phyloP scores from a whole-genome alignment of 2,797 vertebrate genomes.

The Bradypodion ventrale region DNA sequence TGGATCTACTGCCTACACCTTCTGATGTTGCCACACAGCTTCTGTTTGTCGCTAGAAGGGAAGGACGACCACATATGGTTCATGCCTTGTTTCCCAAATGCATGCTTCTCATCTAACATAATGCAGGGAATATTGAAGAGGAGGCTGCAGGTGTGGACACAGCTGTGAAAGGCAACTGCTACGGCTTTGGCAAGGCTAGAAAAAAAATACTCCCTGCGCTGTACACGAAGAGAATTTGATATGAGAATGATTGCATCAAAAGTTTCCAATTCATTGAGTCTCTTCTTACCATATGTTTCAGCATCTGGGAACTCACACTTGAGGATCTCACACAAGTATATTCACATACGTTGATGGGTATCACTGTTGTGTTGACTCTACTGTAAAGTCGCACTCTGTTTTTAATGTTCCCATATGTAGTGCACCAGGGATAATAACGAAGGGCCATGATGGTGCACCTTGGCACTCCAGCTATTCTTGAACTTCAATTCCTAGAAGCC shows the following conservation, averaged over 20 bases:
- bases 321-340: conserved; percentile 21
- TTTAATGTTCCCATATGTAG: conserved; percentile 24
- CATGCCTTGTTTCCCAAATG: conserved; percentile 31
- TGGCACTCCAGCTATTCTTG: too few relatives aligned
- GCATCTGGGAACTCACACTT: conserved; percentile 68
- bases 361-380: conserved; percentile 42
- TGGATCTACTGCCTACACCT: not conserved
- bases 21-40: not conserved
- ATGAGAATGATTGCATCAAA: conserved; percentile 58
- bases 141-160: conserved; percentile 33
- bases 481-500: too few relatives aligned
- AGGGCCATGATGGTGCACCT: too few relatives aligned
- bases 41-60: conserved; percentile 7
- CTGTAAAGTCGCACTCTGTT: conserved; percentile 32
- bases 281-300: conserved; percentile 64
- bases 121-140: conserved; percentile 2
- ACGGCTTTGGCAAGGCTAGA: conserved; percentile 41
- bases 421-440: conserved; percentile 49
- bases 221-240: conserved; percentile 53
- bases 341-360: conserved; percentile 36
- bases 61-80: not conserved
- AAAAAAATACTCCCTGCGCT: conserved; percentile 53
- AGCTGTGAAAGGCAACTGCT: conserved; percentile 47
- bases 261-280: conserved; percentile 54
- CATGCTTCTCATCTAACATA: conserved; percentile 23